Evolutionary conservation across 1,140 invertebrate genomes (phyloP).

Genomic region (Cephus cinctus): DNA sequence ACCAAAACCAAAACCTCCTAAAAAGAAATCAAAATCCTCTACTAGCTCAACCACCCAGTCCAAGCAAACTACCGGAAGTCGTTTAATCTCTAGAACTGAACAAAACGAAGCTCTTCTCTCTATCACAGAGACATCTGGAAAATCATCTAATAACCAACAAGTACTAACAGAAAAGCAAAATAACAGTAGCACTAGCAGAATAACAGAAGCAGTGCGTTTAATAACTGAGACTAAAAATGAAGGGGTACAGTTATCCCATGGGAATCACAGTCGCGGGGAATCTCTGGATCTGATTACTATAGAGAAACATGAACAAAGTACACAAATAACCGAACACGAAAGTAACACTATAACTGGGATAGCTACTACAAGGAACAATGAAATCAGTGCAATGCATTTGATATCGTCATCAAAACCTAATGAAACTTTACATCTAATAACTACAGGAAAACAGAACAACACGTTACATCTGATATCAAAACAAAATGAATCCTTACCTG

Average conservation of each 20-base stretch:
- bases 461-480: slow-evolving; percentile 44
- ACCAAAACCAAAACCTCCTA: slow-evolving; percentile 32
- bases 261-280: slow-evolving; percentile 12
- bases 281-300: slow-evolving; percentile 16
- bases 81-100: slow-evolving; percentile 21
- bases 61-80: slow-evolving; percentile 11
- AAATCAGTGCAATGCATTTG: slow-evolving; percentile 28
- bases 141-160: slow-evolving; percentile 12
- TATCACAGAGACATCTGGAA: slow-evolving; percentile 29
- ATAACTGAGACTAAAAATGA: not conserved
- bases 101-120: slow-evolving; percentile 36
- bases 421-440: slow-evolving; percentile 11
- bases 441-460: slow-evolving; percentile 13
- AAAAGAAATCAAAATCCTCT: slow-evolving; percentile 30
- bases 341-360: slow-evolving; percentile 16
- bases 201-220: not conserved
- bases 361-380: slow-evolving; percentile 13
- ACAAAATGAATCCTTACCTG: slow-evolving; percentile 38
- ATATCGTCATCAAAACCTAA: slow-evolving; percentile 28
- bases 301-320: slow-evolving; percentile 15
- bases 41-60: not conserved
- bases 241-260: slow-evolving; percentile 14
- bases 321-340: slow-evolving; percentile 8
- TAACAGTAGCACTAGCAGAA: slow-evolving; percentile 16
- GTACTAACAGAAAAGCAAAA: slow-evolving; percentile 26